Evolutionary conservation across 1,140 invertebrate species (phyloP).

Genomic region (Scaptomyza montana): DNA sequence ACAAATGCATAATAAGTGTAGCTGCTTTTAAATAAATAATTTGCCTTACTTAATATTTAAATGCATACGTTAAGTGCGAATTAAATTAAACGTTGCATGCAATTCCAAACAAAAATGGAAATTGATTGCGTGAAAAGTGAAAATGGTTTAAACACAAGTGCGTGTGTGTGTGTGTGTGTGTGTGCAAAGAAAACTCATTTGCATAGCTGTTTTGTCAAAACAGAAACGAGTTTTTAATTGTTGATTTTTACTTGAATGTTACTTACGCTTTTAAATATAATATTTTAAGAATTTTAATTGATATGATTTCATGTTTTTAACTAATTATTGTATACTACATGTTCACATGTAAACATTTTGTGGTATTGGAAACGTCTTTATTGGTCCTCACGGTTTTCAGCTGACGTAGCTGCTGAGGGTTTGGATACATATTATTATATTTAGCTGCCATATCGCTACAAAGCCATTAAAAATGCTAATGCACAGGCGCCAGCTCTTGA

Average conservation of each 20-base stretch:
- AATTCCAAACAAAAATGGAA: conserved; percentile 30
- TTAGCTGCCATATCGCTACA: conserved; percentile 32
- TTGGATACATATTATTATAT: conserved; percentile 23
- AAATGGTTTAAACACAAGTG: conserved; percentile 8
- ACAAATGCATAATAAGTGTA: conserved; percentile 14
- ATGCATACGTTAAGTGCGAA: conserved; percentile 65
- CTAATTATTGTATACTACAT: no score
- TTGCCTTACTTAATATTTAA: conserved; percentile 62
- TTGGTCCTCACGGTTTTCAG: conserved; percentile 15
- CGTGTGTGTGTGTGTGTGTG: background rate
- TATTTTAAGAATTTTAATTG: background rate
- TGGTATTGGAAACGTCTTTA: conserved; percentile 7
- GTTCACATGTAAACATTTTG: conserved; percentile 5
- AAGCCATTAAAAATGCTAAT: conserved; percentile 41
- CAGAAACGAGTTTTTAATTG: background rate
- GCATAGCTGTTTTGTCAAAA: background rate
- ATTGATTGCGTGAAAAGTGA: conserved; percentile 43
- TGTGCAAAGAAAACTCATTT: background rate
- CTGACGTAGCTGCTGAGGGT: conserved; percentile 4
- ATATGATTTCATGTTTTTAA: no score
- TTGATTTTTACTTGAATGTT: background rate
- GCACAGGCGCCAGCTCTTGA: conserved; percentile 15
- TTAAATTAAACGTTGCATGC: conserved; percentile 68
- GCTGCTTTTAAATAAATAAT: conserved; percentile 71
- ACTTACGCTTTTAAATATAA: background rate